Base-by-base conservation (phyloP, 2,888 invertebrate genomes). In the Agrochola litura region DNA sequence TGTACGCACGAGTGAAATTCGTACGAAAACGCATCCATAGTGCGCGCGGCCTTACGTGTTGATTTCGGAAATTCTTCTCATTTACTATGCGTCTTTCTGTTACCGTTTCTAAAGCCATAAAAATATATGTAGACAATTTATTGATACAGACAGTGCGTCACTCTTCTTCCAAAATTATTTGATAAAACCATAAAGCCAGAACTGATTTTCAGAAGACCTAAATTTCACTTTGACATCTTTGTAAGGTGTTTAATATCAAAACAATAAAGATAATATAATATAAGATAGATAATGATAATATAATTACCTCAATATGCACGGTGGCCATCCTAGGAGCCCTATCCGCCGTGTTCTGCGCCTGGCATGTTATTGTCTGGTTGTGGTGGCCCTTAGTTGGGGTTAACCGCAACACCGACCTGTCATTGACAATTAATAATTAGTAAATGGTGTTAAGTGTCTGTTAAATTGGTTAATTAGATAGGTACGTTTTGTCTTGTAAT, bases 331-430 rank as follows among this genome's bases (percentile, higher is more conserved):
- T 97, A 87, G 98, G 98, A 30, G 98, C 98, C 86, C 98, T 97
- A 93, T 99, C 98, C 0, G 99, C 99, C 0, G 98, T 98, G 92
- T 99, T 99, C 95, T 98, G 98, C 79, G 98, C 99, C 96, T 99
- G 99, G 94, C 99, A 99, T 46, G 98, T 98, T 92, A 99, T 98
- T 46, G 98, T 98, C 88, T 98, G 98, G 91, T 99, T 99, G 96
- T 99, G 98, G 95, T 99, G 98, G 67, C 98, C 97, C 94, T 98
- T 98, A 88, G 97, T 98, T 1, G 99, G 99, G 69, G 98, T 98
- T 90, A 99, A 96, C 92, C 98, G 98, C 91, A 99, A 96, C 75
- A 98, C 98, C 54, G 99, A 99, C 90, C 98, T 98, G 93, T 52
- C 67, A 83, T 81, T 68, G 81, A 71, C 66, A 68, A 68, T 43